Conservation (phyloP, 2,113 vertebrate genomes). For the Microtus richardsoni region DNA sequence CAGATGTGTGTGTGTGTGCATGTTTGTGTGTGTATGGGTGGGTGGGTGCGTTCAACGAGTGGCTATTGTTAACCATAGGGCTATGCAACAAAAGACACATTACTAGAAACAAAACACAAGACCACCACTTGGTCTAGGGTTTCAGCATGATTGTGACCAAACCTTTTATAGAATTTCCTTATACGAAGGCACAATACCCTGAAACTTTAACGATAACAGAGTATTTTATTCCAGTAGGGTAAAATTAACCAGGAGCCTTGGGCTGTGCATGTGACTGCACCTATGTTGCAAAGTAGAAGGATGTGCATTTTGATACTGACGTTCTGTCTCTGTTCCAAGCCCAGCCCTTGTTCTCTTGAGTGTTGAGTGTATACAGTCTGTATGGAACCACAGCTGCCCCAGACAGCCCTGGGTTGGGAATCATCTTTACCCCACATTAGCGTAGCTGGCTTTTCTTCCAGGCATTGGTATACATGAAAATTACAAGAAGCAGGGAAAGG, state of each 20-base stretch:
- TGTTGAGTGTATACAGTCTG: conserved; percentile 44
- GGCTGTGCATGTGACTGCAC: conserved; percentile 76
- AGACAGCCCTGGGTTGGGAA: conserved; percentile 62
- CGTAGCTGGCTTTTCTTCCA: not conserved
- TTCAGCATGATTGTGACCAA: conserved; percentile 96
- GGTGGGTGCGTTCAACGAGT: conserved; percentile 20
- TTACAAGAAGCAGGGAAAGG: not conserved
- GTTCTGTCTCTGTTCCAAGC: conserved; percentile 8
- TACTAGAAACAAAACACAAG: conserved; percentile 61
- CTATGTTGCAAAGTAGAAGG: conserved; percentile 61
- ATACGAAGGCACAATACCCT: conserved; percentile 86
- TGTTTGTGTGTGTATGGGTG: not conserved
- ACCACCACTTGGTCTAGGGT: conserved; percentile 87
- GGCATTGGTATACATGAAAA: not conserved
- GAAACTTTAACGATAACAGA: conserved; percentile 76
- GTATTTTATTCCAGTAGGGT: conserved; percentile 74
- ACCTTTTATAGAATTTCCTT: conserved; percentile 89
- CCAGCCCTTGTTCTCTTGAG: conserved; percentile 38
- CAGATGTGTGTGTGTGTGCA: not conserved
- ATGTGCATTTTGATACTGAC: conserved; percentile 44
- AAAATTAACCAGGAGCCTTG: conserved; percentile 72
- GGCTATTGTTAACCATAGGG: conserved; percentile 84
- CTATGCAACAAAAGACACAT: conserved; percentile 94
- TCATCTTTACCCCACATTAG: conserved; percentile 19
- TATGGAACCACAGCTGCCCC: conserved; percentile 16